phyloP scores from a whole-genome alignment of 2,797 vertebrate genomes.

The Trachurus trachurus region DNA sequence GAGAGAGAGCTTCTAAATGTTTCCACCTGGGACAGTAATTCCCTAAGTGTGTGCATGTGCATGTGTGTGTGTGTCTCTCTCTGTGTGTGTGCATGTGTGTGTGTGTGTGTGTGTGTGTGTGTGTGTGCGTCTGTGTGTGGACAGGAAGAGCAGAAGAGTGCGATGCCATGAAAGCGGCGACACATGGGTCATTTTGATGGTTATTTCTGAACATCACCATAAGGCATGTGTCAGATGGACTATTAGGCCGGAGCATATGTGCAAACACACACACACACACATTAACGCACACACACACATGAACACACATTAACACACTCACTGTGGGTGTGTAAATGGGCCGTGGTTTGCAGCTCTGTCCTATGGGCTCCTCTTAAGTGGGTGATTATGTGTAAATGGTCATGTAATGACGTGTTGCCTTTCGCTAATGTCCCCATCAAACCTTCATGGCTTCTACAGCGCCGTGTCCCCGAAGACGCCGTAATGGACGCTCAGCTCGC shows the following conservation, averaged over 20 bases:
- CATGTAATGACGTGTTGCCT: slow-evolving; percentile 80
- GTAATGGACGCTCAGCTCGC: slow-evolving; percentile 66
- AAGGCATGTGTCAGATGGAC: slow-evolving; percentile 77
- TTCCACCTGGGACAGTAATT: slow-evolving; percentile 37
- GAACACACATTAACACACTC: slow-evolving; percentile 45
- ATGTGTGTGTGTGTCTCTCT: too few species aligned
- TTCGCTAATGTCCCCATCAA: slow-evolving; percentile 77
- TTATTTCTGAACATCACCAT: slow-evolving; percentile 74
- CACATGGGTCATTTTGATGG: slow-evolving; percentile 69
- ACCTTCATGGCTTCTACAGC: slow-evolving; percentile 67
- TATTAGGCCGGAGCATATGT: slow-evolving; percentile 73
- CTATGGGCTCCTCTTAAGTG: slow-evolving; percentile 77
- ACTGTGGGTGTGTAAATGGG: slow-evolving; percentile 68
- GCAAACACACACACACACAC: slow-evolving; percentile 33
- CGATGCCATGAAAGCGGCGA: slow-evolving; percentile 44
- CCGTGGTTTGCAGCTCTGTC: slow-evolving; percentile 66
- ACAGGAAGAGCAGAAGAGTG: slow-evolving; percentile 32
- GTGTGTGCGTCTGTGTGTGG: background rate
- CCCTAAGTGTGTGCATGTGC: background rate
- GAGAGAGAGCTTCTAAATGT: too few species aligned
- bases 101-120: background rate
- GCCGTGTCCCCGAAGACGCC: slow-evolving; percentile 63
- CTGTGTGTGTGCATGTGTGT: too few species aligned
- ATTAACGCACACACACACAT: slow-evolving; percentile 13
- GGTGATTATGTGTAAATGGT: slow-evolving; percentile 81